A percentile compares a stretch with the other conserved stretches of the same genome.
Evolutionary conservation across 2,888 invertebrate species (phyloP).

Genomic region (Pediacus dermestoides): DNA sequence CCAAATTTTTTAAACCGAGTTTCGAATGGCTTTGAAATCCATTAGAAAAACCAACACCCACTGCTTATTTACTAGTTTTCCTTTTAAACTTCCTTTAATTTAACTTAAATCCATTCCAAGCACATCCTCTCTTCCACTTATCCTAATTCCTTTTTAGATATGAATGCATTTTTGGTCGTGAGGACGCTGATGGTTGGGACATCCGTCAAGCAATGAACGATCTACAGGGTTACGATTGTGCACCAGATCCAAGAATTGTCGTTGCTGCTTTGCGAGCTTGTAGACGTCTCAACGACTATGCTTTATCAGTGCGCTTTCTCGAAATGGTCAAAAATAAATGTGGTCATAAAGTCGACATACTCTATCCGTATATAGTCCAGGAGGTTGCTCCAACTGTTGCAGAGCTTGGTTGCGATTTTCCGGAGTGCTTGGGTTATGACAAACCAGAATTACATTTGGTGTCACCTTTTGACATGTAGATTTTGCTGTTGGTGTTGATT

Average conservation of each 20-base stretch:
- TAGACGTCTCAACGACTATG: slow-evolving; percentile 62
- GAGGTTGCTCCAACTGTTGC: slow-evolving; percentile 86
- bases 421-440: slow-evolving; percentile 94
- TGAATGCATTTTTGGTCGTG: slow-evolving; percentile 76
- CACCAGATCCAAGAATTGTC: slow-evolving; percentile 60
- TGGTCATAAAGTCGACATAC: slow-evolving; percentile 65
- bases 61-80: no score
- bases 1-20: no score
- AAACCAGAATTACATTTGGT: slow-evolving; percentile 88
- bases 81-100: no score
- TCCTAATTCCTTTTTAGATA: slow-evolving; percentile 55
- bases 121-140: background rate
- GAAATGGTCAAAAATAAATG: slow-evolving; percentile 90
- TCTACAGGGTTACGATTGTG: slow-evolving; percentile 55
- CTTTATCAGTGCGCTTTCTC: slow-evolving; percentile 69
- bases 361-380: slow-evolving; percentile 84
- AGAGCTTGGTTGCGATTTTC: slow-evolving; percentile 90
- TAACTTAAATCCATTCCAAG: no score
- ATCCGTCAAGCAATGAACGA: slow-evolving; percentile 56
- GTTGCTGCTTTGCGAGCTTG: slow-evolving; percentile 60
- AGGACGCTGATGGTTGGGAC: slow-evolving; percentile 85
- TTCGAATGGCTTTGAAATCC: no score
- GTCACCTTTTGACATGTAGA: slow-evolving; percentile 65
- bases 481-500: slow-evolving; percentile 1
- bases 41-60: no score